Base-by-base conservation (phyloP, 2,113 vertebrate species). In the Puntigrus tetrazona region DNA sequence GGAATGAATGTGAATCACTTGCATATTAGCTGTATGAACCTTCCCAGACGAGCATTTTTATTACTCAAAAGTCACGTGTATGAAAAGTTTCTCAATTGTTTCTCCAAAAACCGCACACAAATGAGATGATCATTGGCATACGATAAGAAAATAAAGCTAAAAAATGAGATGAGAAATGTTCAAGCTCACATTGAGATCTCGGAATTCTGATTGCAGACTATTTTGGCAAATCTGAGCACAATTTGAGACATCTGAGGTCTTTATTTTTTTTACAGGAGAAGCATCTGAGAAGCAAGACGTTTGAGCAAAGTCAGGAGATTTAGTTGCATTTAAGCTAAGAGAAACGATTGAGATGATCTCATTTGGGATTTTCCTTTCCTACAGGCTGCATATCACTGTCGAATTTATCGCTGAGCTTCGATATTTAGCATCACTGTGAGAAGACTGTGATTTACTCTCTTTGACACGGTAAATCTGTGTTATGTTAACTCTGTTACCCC, bases 1-100 rank as follows among this genome's bases (percentile, higher is more conserved):
- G 85, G 93, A 90, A 90, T 90, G 89, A 90, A 90, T 92, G 92
- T 93, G 16, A 65, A 65, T 80, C 47, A 38, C 41, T 29, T 47
- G 7, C 13, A 25, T 29, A 29, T 50, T 16, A 45, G 43, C 25
- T 25, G 43, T 6, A 3, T 74, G 25, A 50, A 18, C 72, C 50
- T 73, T 47, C 43, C 25, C 72, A 75, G 16, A 75, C 43, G 43
- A 47, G 18, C 25, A 20, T 75, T 75, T 67, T 75, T 75, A 72
- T 72, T 43, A 43, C 69, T 72, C 22, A 14, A 36, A 41, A 72
- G 65, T 18, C 11, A 72, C 9, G 10, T 25, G 22, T 72, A 25
- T 41, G 2, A 25, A 72, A 72, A 43, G 18, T 69, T 34, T 67
- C 29, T 67, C 63, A 20, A 11, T 41, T n/a, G 67, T 41, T 70